Base-by-base conservation (phyloP, 2,888 invertebrate genomes). In the Callyntrura sp. region DNA sequence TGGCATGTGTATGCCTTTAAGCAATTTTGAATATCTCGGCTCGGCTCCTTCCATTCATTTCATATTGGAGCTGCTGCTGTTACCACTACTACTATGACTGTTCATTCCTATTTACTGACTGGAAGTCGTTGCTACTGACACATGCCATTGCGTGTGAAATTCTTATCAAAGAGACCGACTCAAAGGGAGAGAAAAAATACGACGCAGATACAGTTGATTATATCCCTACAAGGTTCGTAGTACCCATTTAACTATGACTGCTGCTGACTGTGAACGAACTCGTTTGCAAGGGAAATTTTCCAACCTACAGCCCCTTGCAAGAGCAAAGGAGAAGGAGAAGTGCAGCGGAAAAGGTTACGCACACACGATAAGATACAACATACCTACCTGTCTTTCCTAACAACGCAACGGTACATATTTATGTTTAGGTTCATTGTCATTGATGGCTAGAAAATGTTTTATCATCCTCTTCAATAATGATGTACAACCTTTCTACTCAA, bases 161-260 rank as follows among this genome's bases (percentile, higher is more conserved):
- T 83, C 89, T 90, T 90, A 91, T 91, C 90, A 91, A 91, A 92
- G 86, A 91, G 88, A 88, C 91, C 90, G 89, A 85, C 85, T 70
- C 81, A 88, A 84, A 76, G 35, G 28, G 86, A 73, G 85, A 62
- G 43, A 90, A 87, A 70, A 86, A 89, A 76, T 25, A 76, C 25
- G 12, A 17, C 8, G 20, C 20, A 60, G 51, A 1, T 57, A 57
- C 17, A 17, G n/a, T 17, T 57, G 14, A 17, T n/a, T 57, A 48
- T 60, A 85, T 55, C 35, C 76, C 45, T 48, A 17, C 45, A 12
- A 25, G 20, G 23, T 23, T 48, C n/a, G 1, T 2, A 35, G 23
- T 51, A 76, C 51, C 0, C 43, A 45, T 45, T 48, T 48, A 76
- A 48, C 45, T 76, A 11, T 82, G 35, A 35, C 35, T 35, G 51